Evolutionary conservation across 2,888 invertebrate species (phyloP), one percentile per base, ranked within the genome.

Genomic region (Drosophila mayaguana): DNA sequence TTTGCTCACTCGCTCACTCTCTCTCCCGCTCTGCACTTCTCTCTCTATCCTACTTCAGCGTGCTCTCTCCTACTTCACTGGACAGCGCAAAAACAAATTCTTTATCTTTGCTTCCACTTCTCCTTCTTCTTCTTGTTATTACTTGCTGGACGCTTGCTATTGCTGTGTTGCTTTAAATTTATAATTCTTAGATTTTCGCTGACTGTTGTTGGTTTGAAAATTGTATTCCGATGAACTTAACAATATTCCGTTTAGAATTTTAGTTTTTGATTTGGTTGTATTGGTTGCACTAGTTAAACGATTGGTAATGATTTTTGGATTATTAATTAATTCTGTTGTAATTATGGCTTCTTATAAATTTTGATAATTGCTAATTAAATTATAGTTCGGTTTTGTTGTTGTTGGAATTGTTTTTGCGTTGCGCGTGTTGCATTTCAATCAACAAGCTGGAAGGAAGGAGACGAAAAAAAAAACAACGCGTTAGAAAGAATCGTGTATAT

Each of bases 371-470:
- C 57, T 68, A 72, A 56, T 68, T 68, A 72, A 72, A 38, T 63
- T 72, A 51, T 40, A 63, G 59, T 64, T 69, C 38, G 63, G 48
- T 62, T 59, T 66, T 65, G 45, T 53, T 38, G 38, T 63, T 72
- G 69, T 69, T 61, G 50, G 50, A 71, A 51, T 68, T 76, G 70
- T 72, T 88, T 72, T 73, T 82, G 72, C 63, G 67, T 66, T 72
- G 74, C 80, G 85, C 83, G 85, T 72, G 75, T 84, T 83, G 82
- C 83, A 83, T 83, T 82, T 82, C 74, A 88, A 88, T 69, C 70
- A 80, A 83, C 73, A 78, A 53, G 64, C 81, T 80, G 64, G 42
- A 80, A 60, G 51, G 48, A 80, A 59, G 51, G 43, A 57, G 51
- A 54, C 61, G 53, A 54, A 56, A 69, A 51, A 38, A 43, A 36